These are phyloP conservation scores for Nomada goodeniana DNA, from an alignment of 2,888 invertebrate genomes.

Conservation along the genomic window DNA sequence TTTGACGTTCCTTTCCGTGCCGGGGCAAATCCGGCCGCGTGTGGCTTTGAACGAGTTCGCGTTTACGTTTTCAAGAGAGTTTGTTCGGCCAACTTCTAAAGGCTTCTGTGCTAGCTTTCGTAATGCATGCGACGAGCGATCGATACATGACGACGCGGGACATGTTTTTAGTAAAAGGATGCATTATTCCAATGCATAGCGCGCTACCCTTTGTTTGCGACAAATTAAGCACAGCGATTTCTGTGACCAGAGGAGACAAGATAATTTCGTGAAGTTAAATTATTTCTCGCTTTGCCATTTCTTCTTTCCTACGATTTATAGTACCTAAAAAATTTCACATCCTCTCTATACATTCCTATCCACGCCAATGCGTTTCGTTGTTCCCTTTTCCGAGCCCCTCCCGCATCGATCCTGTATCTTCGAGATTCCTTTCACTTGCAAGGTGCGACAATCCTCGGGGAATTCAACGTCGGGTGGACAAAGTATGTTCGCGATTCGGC, in stretches of 20 bases:
- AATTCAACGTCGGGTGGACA: neutral
- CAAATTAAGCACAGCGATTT: no score
- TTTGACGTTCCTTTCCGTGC: neutral
- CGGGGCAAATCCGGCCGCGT: neutral
- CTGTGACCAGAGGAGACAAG: no score
- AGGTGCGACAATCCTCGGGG: neutral
- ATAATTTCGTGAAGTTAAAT: no score
- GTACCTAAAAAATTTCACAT: no score
- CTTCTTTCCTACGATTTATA: no score
- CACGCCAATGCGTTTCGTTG: neutral
- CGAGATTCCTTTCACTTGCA: slow-evolving; percentile 1
- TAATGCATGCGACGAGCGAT: neutral
- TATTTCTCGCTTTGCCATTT: no score
- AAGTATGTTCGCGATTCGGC: slow-evolving; percentile 18
- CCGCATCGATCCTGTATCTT: neutral
- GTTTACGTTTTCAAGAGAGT: no score
- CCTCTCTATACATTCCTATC: no score
- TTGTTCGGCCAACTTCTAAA: neutral
- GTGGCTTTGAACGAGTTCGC: neutral
- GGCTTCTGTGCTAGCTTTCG: neutral
- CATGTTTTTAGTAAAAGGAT: no score
- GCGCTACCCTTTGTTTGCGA: no score
- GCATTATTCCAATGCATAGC: no score
- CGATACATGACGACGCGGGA: neutral
- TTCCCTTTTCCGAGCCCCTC: slow-evolving; percentile 1